Evolutionary conservation across 1,140 invertebrate genomes (phyloP).

Genomic region (Drosophila arawakana): DNA sequence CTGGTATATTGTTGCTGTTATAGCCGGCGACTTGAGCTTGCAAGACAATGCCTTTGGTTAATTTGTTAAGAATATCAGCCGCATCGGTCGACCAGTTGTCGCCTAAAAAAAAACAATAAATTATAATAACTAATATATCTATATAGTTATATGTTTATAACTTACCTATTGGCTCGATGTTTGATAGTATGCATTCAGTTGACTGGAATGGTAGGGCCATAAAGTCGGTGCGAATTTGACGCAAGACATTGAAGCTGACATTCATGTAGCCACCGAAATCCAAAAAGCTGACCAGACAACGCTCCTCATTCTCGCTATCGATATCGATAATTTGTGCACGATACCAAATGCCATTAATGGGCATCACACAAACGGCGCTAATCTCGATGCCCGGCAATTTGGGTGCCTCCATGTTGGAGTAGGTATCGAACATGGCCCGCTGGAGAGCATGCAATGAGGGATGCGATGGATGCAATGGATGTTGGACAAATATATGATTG

Average conservation of each 20-base stretch:
- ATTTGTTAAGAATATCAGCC: slow-evolving; percentile 89
- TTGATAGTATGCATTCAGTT: slow-evolving; percentile 95
- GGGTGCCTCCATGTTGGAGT: slow-evolving; percentile 88
- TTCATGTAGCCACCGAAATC: slow-evolving; percentile 97
- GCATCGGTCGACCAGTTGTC: slow-evolving; percentile 91
- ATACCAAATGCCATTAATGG: slow-evolving; percentile 93
- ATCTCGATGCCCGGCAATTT: slow-evolving; percentile 88
- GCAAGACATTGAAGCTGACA: slow-evolving; percentile 90
- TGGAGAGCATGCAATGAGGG: slow-evolving; percentile 91
- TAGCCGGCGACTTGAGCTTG: slow-evolving; percentile 95
- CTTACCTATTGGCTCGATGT: slow-evolving; percentile 93
- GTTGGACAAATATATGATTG: slow-evolving; percentile 94
- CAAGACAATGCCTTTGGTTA: slow-evolving; percentile 91
- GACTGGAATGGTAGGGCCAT: slow-evolving; percentile 98
- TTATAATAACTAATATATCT: neutral
- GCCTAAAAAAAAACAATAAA: slow-evolving; percentile 62
- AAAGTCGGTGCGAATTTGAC: slow-evolving; percentile 96
- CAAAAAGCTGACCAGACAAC: slow-evolving; percentile 93
- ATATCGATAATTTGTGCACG: slow-evolving; percentile 92
- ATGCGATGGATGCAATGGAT: slow-evolving; percentile 96
- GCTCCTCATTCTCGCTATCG: slow-evolving; percentile 87
- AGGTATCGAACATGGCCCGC: slow-evolving; percentile 89
- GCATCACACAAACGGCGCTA: slow-evolving; percentile 95
- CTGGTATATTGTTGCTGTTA: slow-evolving; percentile 90
- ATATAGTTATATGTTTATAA: neutral